Conservation (phyloP, 2,113 vertebrate species). For the Condylura cristata region DNA sequence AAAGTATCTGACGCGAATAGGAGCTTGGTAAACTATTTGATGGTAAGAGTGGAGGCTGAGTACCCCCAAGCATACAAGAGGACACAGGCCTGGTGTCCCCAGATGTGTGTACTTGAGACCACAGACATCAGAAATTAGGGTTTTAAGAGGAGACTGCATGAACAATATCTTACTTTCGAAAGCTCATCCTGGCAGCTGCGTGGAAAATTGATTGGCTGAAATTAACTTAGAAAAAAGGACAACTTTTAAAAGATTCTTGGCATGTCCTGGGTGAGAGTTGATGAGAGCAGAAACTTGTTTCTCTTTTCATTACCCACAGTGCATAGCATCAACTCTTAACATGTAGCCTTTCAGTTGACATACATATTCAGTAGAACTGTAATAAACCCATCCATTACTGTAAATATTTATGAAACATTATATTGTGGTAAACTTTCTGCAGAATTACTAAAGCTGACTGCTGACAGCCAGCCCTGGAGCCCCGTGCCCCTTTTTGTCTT, state of each 20-base stretch:
- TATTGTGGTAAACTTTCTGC: not conserved
- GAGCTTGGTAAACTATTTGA: not conserved
- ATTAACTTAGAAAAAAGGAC: not conserved
- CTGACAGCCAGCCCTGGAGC: no score
- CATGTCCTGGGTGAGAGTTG: not conserved
- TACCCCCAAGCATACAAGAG: not conserved
- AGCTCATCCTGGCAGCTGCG: not conserved
- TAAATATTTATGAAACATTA: not conserved
- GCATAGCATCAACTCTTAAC: not conserved
- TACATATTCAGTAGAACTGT: not conserved
- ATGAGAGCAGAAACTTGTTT: not conserved
- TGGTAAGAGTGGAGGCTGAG: not conserved
- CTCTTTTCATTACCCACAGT: not conserved
- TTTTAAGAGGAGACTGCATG: constrained; percentile 28
- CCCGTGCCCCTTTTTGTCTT: no score
- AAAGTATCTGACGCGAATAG: not conserved
- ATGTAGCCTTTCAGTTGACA: not conserved
- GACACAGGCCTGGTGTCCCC: not conserved
- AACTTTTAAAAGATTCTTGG: not conserved
- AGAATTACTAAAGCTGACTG: not conserved
- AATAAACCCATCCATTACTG: not conserved
- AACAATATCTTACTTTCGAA: constrained; percentile 33
- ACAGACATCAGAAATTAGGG: not conserved
- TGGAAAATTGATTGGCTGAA: constrained; percentile 14
- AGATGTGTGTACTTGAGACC: not conserved